Evolutionary conservation across 2,888 invertebrate species (phyloP).

Genomic region (Agriopis aurantiaria): DNA sequence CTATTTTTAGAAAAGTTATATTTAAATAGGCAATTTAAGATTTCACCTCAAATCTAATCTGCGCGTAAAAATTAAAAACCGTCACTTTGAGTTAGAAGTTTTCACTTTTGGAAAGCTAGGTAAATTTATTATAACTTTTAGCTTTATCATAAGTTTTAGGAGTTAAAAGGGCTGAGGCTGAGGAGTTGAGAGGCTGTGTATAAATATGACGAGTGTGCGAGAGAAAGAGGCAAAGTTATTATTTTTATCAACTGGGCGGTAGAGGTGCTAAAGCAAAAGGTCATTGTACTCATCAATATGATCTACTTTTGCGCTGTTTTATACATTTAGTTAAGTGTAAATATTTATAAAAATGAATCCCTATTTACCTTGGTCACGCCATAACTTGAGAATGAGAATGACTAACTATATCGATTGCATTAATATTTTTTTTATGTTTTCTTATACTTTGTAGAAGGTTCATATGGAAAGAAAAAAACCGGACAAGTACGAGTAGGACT

Average conservation of each 20-base stretch:
- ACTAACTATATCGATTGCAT: too few species aligned
- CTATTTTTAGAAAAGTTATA: slow-evolving; percentile 7
- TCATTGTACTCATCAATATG: too few species aligned
- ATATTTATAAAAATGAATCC: too few species aligned
- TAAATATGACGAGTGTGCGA: not conserved
- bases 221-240: not conserved
- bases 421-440: too few species aligned
- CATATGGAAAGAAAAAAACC: too few species aligned
- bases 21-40: slow-evolving; percentile 20
- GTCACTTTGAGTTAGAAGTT: slow-evolving; percentile 26
- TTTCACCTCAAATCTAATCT: slow-evolving; percentile 42
- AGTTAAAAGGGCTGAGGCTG: slow-evolving; percentile 21
- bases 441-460: too few species aligned
- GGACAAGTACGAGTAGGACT: too few species aligned
- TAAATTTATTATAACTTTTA: not conserved
- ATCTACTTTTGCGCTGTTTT: too few species aligned
- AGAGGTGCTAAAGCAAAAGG: not conserved
- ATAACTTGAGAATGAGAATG: too few species aligned
- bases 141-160: slow-evolving; percentile 4
- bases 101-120: slow-evolving; percentile 49
- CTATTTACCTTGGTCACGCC: too few species aligned
- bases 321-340: too few species aligned
- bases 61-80: slow-evolving; percentile 32
- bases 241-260: not conserved
- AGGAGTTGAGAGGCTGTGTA: too few species aligned